phyloP scores from a whole-genome alignment of 1,140 invertebrate species.

The Hylaeus volcanicus region DNA sequence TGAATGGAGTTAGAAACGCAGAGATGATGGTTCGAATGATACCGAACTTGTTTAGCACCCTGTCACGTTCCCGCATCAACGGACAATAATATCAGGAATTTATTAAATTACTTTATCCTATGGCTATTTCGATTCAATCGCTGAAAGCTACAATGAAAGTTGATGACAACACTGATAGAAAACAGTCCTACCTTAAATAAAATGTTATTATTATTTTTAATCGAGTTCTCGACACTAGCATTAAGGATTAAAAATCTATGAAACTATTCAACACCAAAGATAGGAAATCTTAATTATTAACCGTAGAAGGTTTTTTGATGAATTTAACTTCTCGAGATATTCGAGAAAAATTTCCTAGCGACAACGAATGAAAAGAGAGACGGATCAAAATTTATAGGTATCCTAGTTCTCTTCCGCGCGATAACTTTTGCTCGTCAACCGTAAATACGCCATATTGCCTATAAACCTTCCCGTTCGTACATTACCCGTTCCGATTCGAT shows the following conservation, averaged over 20 bases:
- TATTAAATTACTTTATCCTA: neutral
- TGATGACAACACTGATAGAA: too few relatives aligned
- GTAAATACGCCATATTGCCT: slow-evolving; percentile 79
- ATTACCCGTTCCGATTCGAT: slow-evolving; percentile 73
- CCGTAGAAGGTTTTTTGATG: too few relatives aligned
- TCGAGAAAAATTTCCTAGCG: too few relatives aligned
- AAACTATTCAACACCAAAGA: too few relatives aligned
- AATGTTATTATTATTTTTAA: too few relatives aligned
- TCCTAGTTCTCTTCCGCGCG: slow-evolving; percentile 45
- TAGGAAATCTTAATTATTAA: too few relatives aligned
- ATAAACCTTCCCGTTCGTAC: slow-evolving; percentile 79
- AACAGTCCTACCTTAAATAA: too few relatives aligned
- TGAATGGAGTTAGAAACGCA: slow-evolving; percentile 3
- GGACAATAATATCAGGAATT: slow-evolving; percentile 12
- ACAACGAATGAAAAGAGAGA: slow-evolving; percentile 22
- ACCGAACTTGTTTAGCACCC: slow-evolving; percentile 4
- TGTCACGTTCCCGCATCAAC: neutral
- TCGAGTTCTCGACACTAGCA: too few relatives aligned
- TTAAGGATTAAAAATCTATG: too few relatives aligned
- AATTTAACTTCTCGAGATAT: too few relatives aligned
- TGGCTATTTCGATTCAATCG: neutral
- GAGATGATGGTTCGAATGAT: slow-evolving; percentile 34
- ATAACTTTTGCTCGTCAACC: slow-evolving; percentile 69
- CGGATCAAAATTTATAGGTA: slow-evolving; percentile 44
- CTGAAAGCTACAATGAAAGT: neutral